Percentiles rank a stretch among this genome's conserved stretches.
Conservation (phyloP, 2,797 vertebrate species). For the Peromyscus nudipes region DNA sequence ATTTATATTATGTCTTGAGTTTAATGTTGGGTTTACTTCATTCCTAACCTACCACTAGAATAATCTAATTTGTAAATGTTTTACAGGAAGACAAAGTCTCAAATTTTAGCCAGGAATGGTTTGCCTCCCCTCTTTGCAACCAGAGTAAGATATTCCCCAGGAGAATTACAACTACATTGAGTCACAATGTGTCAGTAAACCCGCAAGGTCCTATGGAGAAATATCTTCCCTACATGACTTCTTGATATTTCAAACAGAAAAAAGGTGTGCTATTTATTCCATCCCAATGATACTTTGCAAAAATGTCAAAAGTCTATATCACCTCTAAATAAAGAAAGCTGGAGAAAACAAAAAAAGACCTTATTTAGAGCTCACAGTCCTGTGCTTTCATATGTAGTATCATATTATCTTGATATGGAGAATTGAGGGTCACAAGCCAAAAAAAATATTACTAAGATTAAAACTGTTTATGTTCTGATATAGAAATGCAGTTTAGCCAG, state of each 20-base stretch:
- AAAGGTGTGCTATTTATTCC: background rate
- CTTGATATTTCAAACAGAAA: background rate
- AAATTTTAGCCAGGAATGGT: background rate
- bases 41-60: background rate
- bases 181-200: background rate
- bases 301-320: background rate
- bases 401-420: background rate
- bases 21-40: background rate
- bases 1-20: background rate
- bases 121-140: background rate
- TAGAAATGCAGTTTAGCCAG: background rate
- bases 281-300: background rate
- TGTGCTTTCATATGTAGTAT: background rate
- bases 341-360: background rate
- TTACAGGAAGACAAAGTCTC: background rate
- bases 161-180: background rate
- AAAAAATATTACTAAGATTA: background rate
- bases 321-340: background rate
- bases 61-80: background rate
- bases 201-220: background rate
- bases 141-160: background rate
- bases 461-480: background rate
- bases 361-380: background rate
- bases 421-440: background rate
- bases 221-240: background rate